Base-by-base conservation (phyloP, 2,888 invertebrate genomes). In the Nemapogon koenigi region DNA sequence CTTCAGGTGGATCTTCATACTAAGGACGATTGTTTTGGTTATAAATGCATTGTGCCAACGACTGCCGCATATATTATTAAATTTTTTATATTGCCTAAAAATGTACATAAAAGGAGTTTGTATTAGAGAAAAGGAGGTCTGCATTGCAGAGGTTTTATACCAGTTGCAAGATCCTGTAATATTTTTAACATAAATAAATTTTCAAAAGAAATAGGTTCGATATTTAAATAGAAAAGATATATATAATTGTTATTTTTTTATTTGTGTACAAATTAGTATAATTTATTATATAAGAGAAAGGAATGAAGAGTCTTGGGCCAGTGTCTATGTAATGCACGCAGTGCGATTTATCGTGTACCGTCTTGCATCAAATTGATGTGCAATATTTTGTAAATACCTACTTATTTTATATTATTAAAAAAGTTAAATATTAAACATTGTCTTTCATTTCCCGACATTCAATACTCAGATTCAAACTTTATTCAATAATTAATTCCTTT, bases 281-380 rank as follows among this genome's bases (percentile, higher is more conserved):
- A 33, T 16, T 33, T 4, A 16, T 33, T 6, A 33, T 6, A 28
- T 6, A 19, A 19, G 33, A 11, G 19, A 33, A 33, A 33, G 33
- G 33, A 33, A n/a, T 19, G 31, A 31, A 13, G 8, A 31, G 33
- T 33, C 33, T 11, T n/a, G n/a, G 33, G 33, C 33, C 33, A 33
- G 33, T 33, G 19, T 33, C 33, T 33, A n/a, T 7, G 3, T n/a
- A 33, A 19, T 18, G 14, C 13, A 13, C 19, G 10, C 6, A 28
- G 14, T 19, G 19, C 22, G 22, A 22, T 7, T 10, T 10, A 22
- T 22, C 22, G 22, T 33, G 17, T 11, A 38, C n/a, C n/a, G n/a
- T n/a, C n/a, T 37, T 71, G 59, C 76, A 78, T 78, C 78, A 76
- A 75, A 76, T 75, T 78, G 76, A 75, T 79, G 73, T 70, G 53